phyloP scores from a whole-genome alignment of 2,797 vertebrate genomes.

The Scarus forsteni region DNA sequence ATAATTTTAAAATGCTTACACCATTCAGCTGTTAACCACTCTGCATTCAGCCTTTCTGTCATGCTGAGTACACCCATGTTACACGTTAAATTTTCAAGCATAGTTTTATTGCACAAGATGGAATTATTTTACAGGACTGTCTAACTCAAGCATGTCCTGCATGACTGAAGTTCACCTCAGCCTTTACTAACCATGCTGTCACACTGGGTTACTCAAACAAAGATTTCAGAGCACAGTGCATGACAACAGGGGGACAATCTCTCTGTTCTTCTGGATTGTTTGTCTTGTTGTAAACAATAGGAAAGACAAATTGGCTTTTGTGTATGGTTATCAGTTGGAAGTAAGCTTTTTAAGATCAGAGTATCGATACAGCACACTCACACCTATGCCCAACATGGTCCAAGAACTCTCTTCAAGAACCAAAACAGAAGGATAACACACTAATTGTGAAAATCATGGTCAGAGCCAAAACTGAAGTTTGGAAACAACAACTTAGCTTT shows the following conservation, averaged over 20 bases:
- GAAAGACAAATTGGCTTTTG: constrained; percentile 13
- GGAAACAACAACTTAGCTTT: no score
- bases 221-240: constrained; percentile 60
- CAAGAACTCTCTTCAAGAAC: no score
- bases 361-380: not conserved
- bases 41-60: constrained; percentile 33
- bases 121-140: constrained; percentile 42
- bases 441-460: no score
- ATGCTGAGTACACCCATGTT: constrained; percentile 7
- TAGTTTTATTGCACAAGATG: constrained; percentile 34
- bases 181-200: constrained; percentile 71
- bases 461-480: no score
- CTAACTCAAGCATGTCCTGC: constrained; percentile 37
- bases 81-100: constrained; percentile 36
- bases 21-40: constrained; percentile 25
- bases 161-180: constrained; percentile 72
- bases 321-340: not conserved
- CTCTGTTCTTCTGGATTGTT: constrained; percentile 35
- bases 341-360: not conserved
- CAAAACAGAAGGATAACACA: no score
- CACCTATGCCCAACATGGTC: no score
- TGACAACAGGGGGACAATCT: constrained; percentile 35
- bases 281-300: constrained; percentile 31
- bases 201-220: constrained; percentile 70
- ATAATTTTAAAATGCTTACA: constrained; percentile 20